Percentiles rank a stretch among this genome's conserved stretches.
These are phyloP conservation scores for Oryzias celebensis DNA, from an alignment of 2,113 vertebrate genomes.

Conservation along the genomic window DNA sequence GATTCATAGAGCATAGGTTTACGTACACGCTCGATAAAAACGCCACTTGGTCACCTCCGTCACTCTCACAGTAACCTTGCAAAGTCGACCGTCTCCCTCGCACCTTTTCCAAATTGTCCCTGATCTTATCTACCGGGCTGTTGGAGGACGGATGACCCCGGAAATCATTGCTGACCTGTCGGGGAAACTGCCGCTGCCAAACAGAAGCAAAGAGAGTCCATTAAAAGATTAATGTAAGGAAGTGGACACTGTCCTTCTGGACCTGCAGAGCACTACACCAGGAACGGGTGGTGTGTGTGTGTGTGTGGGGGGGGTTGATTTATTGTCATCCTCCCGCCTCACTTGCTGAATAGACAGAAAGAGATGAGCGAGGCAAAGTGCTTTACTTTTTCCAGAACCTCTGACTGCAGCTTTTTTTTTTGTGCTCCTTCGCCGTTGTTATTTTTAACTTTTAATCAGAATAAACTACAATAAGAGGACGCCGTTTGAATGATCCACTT, in stretches of 20 bases:
- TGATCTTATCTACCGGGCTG: slow-evolving; percentile 75
- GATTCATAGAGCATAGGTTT: neutral
- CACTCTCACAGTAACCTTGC: slow-evolving; percentile 40
- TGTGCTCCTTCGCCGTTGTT: neutral
- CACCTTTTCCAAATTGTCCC: slow-evolving; percentile 67
- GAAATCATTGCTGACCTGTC: slow-evolving; percentile 70
- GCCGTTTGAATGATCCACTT: slow-evolving; percentile 10
- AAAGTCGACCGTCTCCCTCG: slow-evolving; percentile 33
- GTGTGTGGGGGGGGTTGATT: slow-evolving; percentile 64
- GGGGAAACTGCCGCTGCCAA: slow-evolving; percentile 68
- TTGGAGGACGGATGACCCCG: slow-evolving; percentile 77
- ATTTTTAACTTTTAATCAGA: slow-evolving; percentile 8
- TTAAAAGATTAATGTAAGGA: slow-evolving; percentile 82
- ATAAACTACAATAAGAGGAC: neutral
- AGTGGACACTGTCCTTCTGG: slow-evolving; percentile 75
- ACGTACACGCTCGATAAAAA: slow-evolving; percentile 13
- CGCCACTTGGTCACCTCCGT: slow-evolving; percentile 9
- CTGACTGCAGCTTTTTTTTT: slow-evolving; percentile 18
- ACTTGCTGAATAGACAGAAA: slow-evolving; percentile 64
- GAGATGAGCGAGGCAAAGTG: slow-evolving; percentile 42
- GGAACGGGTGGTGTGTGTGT: slow-evolving; percentile 38
- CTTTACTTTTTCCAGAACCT: slow-evolving; percentile 49
- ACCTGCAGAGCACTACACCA: slow-evolving; percentile 68
- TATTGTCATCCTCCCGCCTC: slow-evolving; percentile 45
- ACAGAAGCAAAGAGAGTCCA: slow-evolving; percentile 75